These are phyloP conservation scores for Falcaria lacertinaria DNA, from an alignment of 2,888 invertebrate species.

Conservation along the genomic window DNA sequence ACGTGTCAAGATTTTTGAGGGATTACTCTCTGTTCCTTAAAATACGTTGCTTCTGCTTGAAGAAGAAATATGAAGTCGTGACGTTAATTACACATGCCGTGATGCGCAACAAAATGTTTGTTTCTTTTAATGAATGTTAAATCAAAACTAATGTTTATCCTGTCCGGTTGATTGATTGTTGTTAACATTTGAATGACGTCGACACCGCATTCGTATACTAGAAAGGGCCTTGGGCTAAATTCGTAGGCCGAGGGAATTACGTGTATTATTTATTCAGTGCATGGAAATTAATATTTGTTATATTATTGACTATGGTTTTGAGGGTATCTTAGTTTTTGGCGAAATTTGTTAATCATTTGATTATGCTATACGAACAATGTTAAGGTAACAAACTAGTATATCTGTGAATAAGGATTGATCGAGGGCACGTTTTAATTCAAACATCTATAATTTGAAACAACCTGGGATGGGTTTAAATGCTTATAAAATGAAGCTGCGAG, in stretches of 20 bases:
- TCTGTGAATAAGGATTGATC: too few relatives aligned
- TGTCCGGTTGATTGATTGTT: constrained; percentile 60
- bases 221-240: constrained; percentile 37
- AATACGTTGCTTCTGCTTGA: constrained; percentile 25
- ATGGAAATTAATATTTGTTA: too few relatives aligned
- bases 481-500: too few relatives aligned
- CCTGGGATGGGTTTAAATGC: too few relatives aligned
- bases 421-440: too few relatives aligned
- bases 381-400: too few relatives aligned
- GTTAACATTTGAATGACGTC: constrained; percentile 38
- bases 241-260: constrained; percentile 7
- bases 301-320: too few relatives aligned
- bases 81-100: constrained; percentile 52
- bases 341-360: too few relatives aligned
- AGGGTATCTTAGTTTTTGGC: too few relatives aligned
- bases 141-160: constrained; percentile 63
- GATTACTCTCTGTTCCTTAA: constrained; percentile 22
- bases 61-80: constrained; percentile 51
- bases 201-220: constrained; percentile 19
- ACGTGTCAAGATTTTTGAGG: constrained; percentile 24
- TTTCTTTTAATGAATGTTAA: constrained; percentile 61
- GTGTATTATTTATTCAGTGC: neutral
- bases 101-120: constrained; percentile 47
- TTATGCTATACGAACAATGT: too few relatives aligned
- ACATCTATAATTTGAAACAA: too few relatives aligned